Base-by-base conservation (phyloP, 2,888 invertebrate species). In the Helobdella robusta region DNA sequence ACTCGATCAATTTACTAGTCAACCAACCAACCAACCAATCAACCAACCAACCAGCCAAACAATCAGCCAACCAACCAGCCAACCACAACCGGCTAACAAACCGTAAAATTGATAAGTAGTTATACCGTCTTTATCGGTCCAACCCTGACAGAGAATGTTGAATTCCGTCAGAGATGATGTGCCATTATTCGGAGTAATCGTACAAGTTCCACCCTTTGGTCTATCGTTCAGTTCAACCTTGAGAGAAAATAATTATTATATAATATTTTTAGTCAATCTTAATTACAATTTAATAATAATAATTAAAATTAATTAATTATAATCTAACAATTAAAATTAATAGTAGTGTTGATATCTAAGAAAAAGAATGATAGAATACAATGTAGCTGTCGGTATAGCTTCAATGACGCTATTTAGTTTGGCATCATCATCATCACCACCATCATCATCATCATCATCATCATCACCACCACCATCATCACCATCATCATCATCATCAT, bases 101-200 rank as follows among this genome's bases (percentile, higher is more conserved):
- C 77, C 71, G 52, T 65, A 73, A 28, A 75, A 71, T 60, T 70
- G 68, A 44, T 68, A 68, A 28, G 48, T n/a, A n/a, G 54, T 67
- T 23, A 76, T 72, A n/a, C 72, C 72, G 46, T 74, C 71, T 0
- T 67, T 66, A 56, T 74, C 75, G 11, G 62, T 58, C 72, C 74
- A 75, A 20, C 68, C 69, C 2, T 5, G 34, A 58, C 74, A 74
- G 23, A 18, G 40, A 34, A 74, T 60, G 20, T 54, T 67, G 66
- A 70, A 73, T 1, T 52, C 48, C 2, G 58, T 68, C 20, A 44
- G 25, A 8, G 66, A 58, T 5, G 64, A 50, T 20, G 44, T 35
- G 3, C 72, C 69, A 5, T 56, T 64, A 18, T 32, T 54, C 0
- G 74, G 73, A 1, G 59, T 56, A 11, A 74, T 64, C 6, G 68